Conservation (phyloP, 92 coral and sea anemone genomes). For the Porites evermanni region DNA sequence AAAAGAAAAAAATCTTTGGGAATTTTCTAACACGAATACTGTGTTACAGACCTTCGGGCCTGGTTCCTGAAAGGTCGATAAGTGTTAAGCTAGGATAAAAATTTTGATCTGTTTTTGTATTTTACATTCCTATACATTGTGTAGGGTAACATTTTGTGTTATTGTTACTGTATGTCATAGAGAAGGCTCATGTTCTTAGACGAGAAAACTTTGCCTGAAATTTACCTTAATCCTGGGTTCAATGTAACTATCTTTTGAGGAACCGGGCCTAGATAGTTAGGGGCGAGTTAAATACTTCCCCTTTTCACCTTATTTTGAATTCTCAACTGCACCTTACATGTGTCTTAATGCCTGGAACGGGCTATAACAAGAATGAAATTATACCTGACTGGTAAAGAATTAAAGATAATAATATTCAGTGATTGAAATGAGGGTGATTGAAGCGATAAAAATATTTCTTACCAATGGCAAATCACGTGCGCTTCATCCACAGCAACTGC, state of each 20-base stretch:
- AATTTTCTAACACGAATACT: background rate
- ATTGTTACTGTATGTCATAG: conserved; percentile 3
- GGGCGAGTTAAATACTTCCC: conserved; percentile 7
- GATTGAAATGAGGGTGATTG: too few species aligned
- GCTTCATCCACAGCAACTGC: background rate
- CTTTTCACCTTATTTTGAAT: background rate
- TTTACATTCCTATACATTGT: conserved; percentile 5
- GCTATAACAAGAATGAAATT: too few species aligned
- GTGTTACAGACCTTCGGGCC: background rate
- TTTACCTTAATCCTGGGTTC: background rate
- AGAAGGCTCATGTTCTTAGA: conserved; percentile 5
- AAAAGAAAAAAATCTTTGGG: background rate
- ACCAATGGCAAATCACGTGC: conserved; percentile 6
- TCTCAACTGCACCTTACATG: conserved; percentile 13
- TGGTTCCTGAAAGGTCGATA: conserved; percentile 5
- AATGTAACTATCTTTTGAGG: background rate
- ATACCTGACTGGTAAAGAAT: too few species aligned
- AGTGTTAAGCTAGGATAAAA: background rate
- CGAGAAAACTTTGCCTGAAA: too few species aligned
- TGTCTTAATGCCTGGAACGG: background rate
- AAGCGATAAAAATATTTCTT: background rate
- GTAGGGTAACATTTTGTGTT: conserved; percentile 4
- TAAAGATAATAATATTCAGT: too few species aligned
- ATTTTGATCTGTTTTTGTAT: background rate
- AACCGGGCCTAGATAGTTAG: background rate